Evolutionary conservation across 2,888 invertebrate genomes (phyloP), one percentile per base, ranked within the genome.

Genomic region (Platycheirus albimanus): DNA sequence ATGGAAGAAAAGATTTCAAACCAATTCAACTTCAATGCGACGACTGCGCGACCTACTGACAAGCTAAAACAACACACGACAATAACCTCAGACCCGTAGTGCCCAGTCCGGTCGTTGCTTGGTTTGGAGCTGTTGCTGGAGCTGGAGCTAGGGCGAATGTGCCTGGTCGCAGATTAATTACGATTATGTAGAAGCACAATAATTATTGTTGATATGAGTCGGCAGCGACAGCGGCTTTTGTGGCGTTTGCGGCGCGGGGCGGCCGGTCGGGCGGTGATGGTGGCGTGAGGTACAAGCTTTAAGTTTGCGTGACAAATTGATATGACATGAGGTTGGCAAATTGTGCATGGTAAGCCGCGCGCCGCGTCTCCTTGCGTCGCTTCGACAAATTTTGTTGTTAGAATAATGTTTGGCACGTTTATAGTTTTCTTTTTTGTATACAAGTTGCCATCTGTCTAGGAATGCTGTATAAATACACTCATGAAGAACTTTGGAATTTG

Each of bases 301-400:
- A 67, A 69, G 83, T 83, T 83, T 74, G 83, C 83, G 78, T 83
- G 83, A 83, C 83, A 83, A 83, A 83, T 78, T 83, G 83, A 83
- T 83, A 83, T 83, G 83, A 83, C 83, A 78, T 67, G 83, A 72
- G 69, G 72, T 72, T 78, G 83, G 78, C 78, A 83, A 83, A 83
- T 78, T 78, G 78, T 72, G 72, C 77, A 67, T 61, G 63, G 77
- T 64, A 75, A 69, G 74, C 49, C 47, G 17, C 52, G 47, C n/a
- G n/a, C n/a, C n/a, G n/a, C n/a, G n/a, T n/a, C n/a, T n/a, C n/a
- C n/a, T n/a, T n/a, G n/a, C n/a, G n/a, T n/a, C n/a, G n/a, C n/a
- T n/a, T 28, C 47, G 56, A 17, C 33, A 43, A 45, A 36, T 19
- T 51, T 61, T 63, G 69, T 74, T 52, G 36, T 70, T 45, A 58